Evolutionary conservation across 2,888 invertebrate genomes (phyloP).

Genomic region (Leucozona laternaria): DNA sequence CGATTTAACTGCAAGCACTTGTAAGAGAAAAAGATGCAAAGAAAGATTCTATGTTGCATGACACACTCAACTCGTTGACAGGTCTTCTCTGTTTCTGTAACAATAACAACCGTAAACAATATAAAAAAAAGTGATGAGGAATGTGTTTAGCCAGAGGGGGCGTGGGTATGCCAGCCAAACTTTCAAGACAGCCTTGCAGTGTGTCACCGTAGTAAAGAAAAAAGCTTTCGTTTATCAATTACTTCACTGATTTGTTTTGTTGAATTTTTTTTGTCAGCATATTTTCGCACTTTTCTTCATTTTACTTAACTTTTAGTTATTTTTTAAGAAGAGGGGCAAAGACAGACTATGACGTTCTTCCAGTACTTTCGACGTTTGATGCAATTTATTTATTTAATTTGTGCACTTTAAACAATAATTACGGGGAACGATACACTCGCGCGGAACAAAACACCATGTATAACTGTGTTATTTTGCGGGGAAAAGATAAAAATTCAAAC

Average conservation of each 20-base stretch:
- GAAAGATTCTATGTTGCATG: slow-evolving; percentile 40
- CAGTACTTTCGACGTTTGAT: not conserved
- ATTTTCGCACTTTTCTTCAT: slow-evolving; percentile 29
- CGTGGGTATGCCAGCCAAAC: slow-evolving; percentile 14
- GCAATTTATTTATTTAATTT: slow-evolving; percentile 24
- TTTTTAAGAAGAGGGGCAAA: not conserved
- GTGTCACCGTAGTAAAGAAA: slow-evolving; percentile 21
- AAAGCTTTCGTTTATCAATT: slow-evolving; percentile 67
- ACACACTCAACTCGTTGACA: slow-evolving; percentile 46
- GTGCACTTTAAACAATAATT: slow-evolving; percentile 9
- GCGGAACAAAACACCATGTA: slow-evolving; percentile 47
- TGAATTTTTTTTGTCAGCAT: slow-evolving; percentile 33
- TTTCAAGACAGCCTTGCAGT: slow-evolving; percentile 42
- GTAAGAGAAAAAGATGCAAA: slow-evolving; percentile 6
- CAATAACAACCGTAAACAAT: slow-evolving; percentile 60
- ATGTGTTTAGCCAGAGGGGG: slow-evolving; percentile 26
- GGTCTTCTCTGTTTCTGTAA: slow-evolving; percentile 4
- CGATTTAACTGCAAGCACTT: slow-evolving; percentile 37
- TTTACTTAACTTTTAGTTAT: not conserved
- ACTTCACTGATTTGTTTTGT: slow-evolving; percentile 46
- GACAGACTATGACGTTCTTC: slow-evolving; percentile 7
- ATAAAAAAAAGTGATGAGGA: slow-evolving; percentile 36
- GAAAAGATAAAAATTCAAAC: slow-evolving; percentile 52
- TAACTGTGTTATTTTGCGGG: slow-evolving; percentile 41
- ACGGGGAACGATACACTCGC: slow-evolving; percentile 9